Base-by-base conservation (phyloP, 2,113 vertebrate genomes). In the Calidris pugnax region DNA sequence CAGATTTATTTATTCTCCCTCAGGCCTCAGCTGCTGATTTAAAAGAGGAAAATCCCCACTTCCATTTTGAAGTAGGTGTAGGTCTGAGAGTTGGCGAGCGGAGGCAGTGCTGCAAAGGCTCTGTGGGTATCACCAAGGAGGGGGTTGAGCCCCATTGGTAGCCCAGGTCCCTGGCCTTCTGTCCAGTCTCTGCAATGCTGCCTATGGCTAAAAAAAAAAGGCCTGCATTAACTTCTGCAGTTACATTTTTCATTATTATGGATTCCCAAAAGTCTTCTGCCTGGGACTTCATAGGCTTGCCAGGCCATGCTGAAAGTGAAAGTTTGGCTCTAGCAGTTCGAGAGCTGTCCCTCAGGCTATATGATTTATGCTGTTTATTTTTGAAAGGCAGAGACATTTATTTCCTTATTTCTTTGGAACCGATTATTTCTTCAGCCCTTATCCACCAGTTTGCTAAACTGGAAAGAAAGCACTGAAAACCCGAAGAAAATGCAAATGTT, bases 71-170 rank as follows among this genome's bases (percentile, higher is more conserved):
- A 69, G n/a, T 4, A 55, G 35, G 22, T 2, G 2, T 51, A 59
- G 32, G 8, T 22, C 62, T 87, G 37, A 32, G 17, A 59, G 43
- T 8, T 66, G n/a, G 41, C 1, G 1, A 32, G 37, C 87, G 73
- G 21, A 22, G 13, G 4, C 28, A 51, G 7, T 0, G 0, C 60
- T 1, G 1, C 56, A 71, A 55, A 59, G 6, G 16, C 26, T 55
- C 66, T 47, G 16, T 0, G 11, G 6, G 14, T 47, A 55, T 27
- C 35, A 35, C 19, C 0, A 0, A 50, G 33, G 22, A 62, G 7
- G 1, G 15, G 4, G 3, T 14, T 41, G 20, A 76, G 14, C 4
- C 5, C 19, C 14, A 21, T 18, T 11, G 80, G 26, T 4, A 59
- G 19, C 33, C 12, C 20, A 51, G 8, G 22, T 82, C 8, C 27